Evolutionary conservation across 2,797 vertebrate species (phyloP).

Genomic region (Denticeps clupeoides): DNA sequence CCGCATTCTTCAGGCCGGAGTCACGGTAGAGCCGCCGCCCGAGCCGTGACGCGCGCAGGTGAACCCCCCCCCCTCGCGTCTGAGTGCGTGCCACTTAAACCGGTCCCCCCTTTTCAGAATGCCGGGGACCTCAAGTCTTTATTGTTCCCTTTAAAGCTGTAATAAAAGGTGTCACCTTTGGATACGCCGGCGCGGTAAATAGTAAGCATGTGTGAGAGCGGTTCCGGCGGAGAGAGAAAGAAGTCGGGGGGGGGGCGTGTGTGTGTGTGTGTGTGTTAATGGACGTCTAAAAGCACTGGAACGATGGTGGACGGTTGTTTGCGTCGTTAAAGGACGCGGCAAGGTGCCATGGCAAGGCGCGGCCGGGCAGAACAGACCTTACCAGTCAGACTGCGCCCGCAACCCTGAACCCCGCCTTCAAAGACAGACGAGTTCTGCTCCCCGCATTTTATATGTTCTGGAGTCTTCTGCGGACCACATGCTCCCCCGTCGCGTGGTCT

Average conservation of each 20-base stretch:
- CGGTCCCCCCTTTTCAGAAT: constrained; percentile 28
- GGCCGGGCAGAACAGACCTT: no score
- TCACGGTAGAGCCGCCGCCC: no score
- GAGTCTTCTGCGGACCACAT: constrained; percentile 38
- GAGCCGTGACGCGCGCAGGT: not conserved
- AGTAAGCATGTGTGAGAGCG: constrained; percentile 42
- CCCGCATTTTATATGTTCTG: not conserved
- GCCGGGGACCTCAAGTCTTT: constrained; percentile 51
- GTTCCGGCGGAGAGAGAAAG: constrained; percentile 5
- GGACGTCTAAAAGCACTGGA: constrained; percentile 1
- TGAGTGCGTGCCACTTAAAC: constrained; percentile 15
- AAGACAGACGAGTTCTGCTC: no score
- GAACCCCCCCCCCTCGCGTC: constrained; percentile 6
- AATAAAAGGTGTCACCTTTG: constrained; percentile 55
- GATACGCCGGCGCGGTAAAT: constrained; percentile 45
- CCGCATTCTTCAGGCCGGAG: no score
- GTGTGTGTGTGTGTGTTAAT: constrained; percentile 1
- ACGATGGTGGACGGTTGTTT: constrained; percentile 7
- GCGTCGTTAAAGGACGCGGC: not conserved
- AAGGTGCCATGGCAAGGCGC: not conserved
- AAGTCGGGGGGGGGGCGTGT: constrained; percentile 3
- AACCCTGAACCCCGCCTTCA: no score
- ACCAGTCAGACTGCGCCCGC: no score
- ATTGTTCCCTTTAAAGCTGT: constrained; percentile 54
- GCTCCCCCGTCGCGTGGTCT: constrained; percentile 37